Percentiles rank a stretch among this genome's conserved stretches.
Evolutionary conservation across 2,888 invertebrate species (phyloP).

Genomic region (Periphyllus acericola): DNA sequence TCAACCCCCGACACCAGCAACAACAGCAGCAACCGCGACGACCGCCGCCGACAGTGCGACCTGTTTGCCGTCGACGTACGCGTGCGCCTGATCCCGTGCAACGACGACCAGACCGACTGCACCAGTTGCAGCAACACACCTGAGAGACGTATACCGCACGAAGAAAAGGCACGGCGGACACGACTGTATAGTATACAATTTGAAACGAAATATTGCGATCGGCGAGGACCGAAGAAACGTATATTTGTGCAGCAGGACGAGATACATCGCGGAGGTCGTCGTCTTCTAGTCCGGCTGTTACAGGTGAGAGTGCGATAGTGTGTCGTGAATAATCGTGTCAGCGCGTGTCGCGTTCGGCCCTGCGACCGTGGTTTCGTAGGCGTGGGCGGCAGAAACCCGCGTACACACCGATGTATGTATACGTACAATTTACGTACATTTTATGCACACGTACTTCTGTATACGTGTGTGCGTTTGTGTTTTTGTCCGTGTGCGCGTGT

Average conservation of each 20-base stretch:
- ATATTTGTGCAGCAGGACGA: background rate
- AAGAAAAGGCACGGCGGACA: background rate
- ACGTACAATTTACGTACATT: no score
- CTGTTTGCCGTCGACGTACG: background rate
- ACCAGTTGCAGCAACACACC: background rate
- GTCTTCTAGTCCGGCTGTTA: background rate
- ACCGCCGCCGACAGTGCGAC: background rate
- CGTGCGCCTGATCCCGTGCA: background rate
- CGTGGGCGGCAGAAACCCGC: conserved; percentile 9
- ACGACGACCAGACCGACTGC: background rate
- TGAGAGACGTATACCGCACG: background rate
- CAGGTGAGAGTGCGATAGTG: conserved; percentile 18
- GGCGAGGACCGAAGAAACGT: background rate
- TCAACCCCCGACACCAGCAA: background rate
- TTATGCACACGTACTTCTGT: no score
- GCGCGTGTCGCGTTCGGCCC: no score
- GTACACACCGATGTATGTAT: no score
- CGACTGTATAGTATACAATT: no score
- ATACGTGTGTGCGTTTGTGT: background rate
- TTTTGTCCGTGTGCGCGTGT: background rate
- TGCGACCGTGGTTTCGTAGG: background rate
- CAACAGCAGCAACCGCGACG: no score
- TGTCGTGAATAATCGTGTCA: background rate
- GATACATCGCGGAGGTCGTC: background rate
- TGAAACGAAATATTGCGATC: background rate